Evolutionary conservation across 2,113 vertebrate species (phyloP).

Genomic region (Myxocyprinus asiaticus): DNA sequence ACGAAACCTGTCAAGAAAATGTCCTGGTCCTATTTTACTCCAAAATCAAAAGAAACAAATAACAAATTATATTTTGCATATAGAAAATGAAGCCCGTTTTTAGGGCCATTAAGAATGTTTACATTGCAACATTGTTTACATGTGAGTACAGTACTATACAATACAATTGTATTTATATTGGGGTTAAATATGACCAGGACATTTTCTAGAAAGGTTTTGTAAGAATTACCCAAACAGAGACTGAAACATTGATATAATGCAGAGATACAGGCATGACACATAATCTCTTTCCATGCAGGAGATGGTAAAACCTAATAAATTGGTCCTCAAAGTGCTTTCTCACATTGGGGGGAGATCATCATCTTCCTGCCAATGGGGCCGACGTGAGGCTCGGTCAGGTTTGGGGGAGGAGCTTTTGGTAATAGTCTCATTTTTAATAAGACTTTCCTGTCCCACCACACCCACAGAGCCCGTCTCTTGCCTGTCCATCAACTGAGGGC

Average conservation of each 20-base stretch:
- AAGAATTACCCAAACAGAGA: neutral
- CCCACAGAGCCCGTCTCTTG: slow-evolving; percentile 54
- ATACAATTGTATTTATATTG: too few relatives aligned
- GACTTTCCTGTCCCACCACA: slow-evolving; percentile 56
- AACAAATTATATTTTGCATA: too few relatives aligned
- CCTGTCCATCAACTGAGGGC: slow-evolving; percentile 52
- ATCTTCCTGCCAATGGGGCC: slow-evolving; percentile 72
- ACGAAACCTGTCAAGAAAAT: too few relatives aligned
- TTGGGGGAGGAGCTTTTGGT: slow-evolving; percentile 31
- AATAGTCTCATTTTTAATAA: slow-evolving; percentile 43
- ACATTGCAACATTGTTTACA: too few relatives aligned
- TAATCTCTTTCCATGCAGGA: slow-evolving; percentile 5
- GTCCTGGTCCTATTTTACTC: too few relatives aligned
- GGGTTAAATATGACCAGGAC: too few relatives aligned
- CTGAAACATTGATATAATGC: neutral
- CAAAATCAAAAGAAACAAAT: too few relatives aligned
- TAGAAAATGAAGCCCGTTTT: too few relatives aligned
- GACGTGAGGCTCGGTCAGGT: slow-evolving; percentile 58
- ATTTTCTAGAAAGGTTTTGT: too few relatives aligned
- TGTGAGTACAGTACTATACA: too few relatives aligned
- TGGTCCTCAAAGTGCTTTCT: slow-evolving; percentile 60
- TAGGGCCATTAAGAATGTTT: too few relatives aligned
- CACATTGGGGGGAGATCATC: slow-evolving; percentile 77
- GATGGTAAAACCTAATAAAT: slow-evolving; percentile 1
- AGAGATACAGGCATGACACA: neutral